Percentiles rank a stretch among this genome's conserved stretches.
phyloP scores from a whole-genome alignment of 2,113 vertebrate genomes.

The Verasper variegatus region DNA sequence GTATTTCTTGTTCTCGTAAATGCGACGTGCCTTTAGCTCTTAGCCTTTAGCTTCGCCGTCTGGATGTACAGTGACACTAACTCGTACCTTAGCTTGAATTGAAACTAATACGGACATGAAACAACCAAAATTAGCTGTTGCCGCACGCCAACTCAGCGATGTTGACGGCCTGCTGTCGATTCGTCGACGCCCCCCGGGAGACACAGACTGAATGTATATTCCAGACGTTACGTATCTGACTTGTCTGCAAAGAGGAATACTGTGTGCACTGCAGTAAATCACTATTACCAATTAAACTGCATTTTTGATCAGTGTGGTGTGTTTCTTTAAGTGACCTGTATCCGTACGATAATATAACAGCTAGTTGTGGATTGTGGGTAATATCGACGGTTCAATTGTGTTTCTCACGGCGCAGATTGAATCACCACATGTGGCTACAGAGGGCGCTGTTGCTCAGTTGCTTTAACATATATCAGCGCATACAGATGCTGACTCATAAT shows the following conservation, averaged over 20 bases:
- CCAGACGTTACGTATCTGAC: slow-evolving; percentile 6
- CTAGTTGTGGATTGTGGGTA: too few species aligned
- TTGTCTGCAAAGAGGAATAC: slow-evolving; percentile 3
- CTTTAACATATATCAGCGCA: too few species aligned
- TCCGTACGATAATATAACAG: too few species aligned
- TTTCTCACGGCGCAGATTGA: too few species aligned
- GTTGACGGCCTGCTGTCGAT: background rate
- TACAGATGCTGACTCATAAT: too few species aligned
- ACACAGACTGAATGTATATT: slow-evolving; percentile 47
- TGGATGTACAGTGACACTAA: background rate
- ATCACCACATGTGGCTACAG: too few species aligned
- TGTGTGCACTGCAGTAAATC: slow-evolving; percentile 8
- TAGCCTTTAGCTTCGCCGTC: slow-evolving; percentile 28
- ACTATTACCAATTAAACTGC: slow-evolving; percentile 65
- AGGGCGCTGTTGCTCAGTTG: too few species aligned
- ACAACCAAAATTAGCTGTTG: too few species aligned
- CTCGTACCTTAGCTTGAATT: slow-evolving; percentile 2
- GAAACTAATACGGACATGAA: background rate
- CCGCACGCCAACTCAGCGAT: too few species aligned
- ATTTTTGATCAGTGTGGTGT: slow-evolving; percentile 20
- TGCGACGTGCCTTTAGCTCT: slow-evolving; percentile 43
- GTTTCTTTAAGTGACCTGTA: background rate
- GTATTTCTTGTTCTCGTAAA: slow-evolving; percentile 11
- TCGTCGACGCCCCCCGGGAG: background rate
- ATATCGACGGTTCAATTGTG: too few species aligned